Evolutionary conservation across 2,888 invertebrate genomes (phyloP), one percentile per base, ranked within the genome.

Genomic region (Diarsia dahlii): DNA sequence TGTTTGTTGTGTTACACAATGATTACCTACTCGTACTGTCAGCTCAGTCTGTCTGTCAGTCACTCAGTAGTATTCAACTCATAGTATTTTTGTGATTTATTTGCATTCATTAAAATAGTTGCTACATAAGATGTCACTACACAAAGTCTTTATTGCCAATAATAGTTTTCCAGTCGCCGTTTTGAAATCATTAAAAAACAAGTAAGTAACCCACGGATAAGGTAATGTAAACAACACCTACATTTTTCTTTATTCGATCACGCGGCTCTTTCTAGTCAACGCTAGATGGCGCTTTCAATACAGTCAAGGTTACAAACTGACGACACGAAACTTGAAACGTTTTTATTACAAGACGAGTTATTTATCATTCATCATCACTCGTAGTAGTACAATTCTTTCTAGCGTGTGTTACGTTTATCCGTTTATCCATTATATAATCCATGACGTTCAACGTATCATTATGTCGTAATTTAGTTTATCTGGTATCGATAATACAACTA

Each of bases 141-240:
- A 91, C 85, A 89, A 90, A 80, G 93, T 95, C 83, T 81, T 96
- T 39, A 90, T 96, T 60, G 94, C 93, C 3, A 95, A 95, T 78
- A 95, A 93, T 87, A 90, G 88, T 28, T 96, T 88, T 87, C 95
- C 95, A 0, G 88, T 78, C 0, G 92, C 91, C 20, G 96, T 94
- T 6, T 89, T 96, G 84, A 90, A 94, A 46, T 70, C 95, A 54
- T 84, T 96, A 50, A 91, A 92, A 81, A 90, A 92, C 54, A 94
- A 92, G 96, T 96, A 88, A 95, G 95, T 92, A 76, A 45, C 1
- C 74, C 3, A 2, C 23, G 0, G 0, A 13, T 23, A 23, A 5
- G 15, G 15, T 48, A 65, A 67, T 28, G 9, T 4, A 4, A 13
- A 63, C 50, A 54, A 50, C 2, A 9, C 9, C n/a, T n/a, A 0